Base-by-base conservation (phyloP, 2,888 invertebrate species). In the Panzeria rudis region DNA sequence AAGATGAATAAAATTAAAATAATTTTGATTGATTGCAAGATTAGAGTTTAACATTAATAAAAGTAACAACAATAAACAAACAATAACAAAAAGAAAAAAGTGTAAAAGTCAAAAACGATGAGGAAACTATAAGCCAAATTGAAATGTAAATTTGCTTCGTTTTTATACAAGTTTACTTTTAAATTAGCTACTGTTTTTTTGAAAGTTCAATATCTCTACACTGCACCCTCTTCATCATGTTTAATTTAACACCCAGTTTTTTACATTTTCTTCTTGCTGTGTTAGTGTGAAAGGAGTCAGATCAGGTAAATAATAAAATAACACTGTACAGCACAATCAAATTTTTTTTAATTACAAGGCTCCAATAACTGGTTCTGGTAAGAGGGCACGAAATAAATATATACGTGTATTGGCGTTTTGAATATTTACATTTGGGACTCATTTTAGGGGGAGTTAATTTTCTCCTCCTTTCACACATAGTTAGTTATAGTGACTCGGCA, bases 11-110 rank as follows among this genome's bases (percentile, higher is more conserved):
- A 89, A 90, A 90, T 89, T 90, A 88, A 90, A 90, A 90, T 90
- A 88, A 90, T 88, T 90, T 90, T 90, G 90, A 90, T 90, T 90
- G 90, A 90, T 90, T 89, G 90, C 87, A 73, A 88, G 90, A 90
- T 90, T 90, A 90, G 83, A 73, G 62, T 73, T 73, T 32, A 78
- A 78, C 52, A 54, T 32, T 64, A 44, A 72, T 9, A 66, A 64
- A 56, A 47, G 25, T n/a, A n/a, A n/a, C 13, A 54, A 66, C 71
- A 68, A 54, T 7, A 68, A 29, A 71, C 8, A 7, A 52, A 54
- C 38, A 44, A 20, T 5, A 64, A 15, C 6, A 8, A 56, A 15
- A 17, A 47, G 20, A 77, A 61, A 56, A 73, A 79, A 77, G 20
- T 20, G 8, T 4, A 9, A 44, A 62, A 73, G 29, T 47, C 25